Conservation (phyloP, 2,113 vertebrate species). For the Clupea harengus region DNA sequence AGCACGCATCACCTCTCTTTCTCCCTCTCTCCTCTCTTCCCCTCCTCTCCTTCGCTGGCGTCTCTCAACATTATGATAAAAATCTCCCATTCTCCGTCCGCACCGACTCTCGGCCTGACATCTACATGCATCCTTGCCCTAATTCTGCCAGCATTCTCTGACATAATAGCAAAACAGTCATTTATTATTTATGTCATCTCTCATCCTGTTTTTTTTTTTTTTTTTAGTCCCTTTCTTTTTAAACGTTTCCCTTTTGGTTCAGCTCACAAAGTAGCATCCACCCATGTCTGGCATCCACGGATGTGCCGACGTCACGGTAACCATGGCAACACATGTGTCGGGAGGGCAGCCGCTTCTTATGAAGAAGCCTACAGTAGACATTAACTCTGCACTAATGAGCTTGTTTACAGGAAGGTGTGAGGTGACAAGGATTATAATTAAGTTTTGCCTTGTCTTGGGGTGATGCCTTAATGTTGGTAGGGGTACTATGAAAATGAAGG, state of each 20-base stretch:
- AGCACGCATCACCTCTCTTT: background rate
- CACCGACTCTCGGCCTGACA: background rate
- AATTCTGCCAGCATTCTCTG: background rate
- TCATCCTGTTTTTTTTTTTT: conserved; percentile 30
- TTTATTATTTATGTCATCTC: conserved; percentile 43
- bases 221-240: background rate
- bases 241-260: conserved; percentile 34
- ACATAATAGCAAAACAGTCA: conserved; percentile 16
- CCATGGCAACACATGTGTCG: conserved; percentile 45
- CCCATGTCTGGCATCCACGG: conserved; percentile 31
- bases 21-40: background rate
- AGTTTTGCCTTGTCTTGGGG: background rate
- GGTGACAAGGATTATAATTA: background rate
- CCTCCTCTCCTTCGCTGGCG: background rate
- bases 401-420: background rate
- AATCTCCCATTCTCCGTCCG: background rate
- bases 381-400: background rate
- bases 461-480: background rate
- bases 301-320: conserved; percentile 38
- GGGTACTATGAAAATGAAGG: background rate
- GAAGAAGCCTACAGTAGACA: background rate
- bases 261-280: conserved; percentile 44
- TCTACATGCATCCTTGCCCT: background rate
- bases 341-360: background rate
- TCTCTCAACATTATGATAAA: conserved; percentile 14